Evolutionary conservation across 1,140 invertebrate species (phyloP).

Genomic region (Papilio glaucus): DNA sequence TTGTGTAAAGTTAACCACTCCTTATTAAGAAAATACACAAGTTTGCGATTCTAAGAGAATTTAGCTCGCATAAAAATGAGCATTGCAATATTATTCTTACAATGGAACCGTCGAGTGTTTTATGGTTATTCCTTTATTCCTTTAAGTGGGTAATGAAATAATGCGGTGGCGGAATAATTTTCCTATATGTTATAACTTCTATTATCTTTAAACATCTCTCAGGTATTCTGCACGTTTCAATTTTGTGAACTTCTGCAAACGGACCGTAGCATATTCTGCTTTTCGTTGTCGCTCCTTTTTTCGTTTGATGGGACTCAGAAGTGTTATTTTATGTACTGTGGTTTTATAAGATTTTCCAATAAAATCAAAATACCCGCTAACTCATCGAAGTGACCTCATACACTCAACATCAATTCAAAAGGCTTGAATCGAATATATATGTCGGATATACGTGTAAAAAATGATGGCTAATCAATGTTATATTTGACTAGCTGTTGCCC

Average conservation of each 20-base stretch:
- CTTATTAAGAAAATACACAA: conserved; percentile 33
- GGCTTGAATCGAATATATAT: too few species aligned
- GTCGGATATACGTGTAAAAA: too few species aligned
- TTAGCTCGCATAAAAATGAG: conserved; percentile 58
- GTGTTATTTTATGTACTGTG: neutral
- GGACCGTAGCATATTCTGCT: neutral
- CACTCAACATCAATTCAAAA: too few species aligned
- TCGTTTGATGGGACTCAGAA: neutral
- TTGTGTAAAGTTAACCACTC: conserved; percentile 21
- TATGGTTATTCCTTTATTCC: conserved; percentile 67
- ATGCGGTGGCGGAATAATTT: conserved; percentile 55
- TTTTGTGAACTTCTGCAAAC: neutral
- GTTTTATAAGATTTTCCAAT: too few species aligned
- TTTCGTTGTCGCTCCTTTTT: neutral
- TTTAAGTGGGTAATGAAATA: conserved; percentile 54
- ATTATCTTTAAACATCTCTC: conserved; percentile 45
- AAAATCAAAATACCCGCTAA: too few species aligned
- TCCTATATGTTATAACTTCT: conserved; percentile 46
- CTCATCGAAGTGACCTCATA: too few species aligned
- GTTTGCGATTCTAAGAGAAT: conserved; percentile 53
- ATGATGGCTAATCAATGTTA: too few species aligned
- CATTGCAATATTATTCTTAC: conserved; percentile 65
- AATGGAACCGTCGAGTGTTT: conserved; percentile 65
- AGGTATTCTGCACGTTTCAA: conserved; percentile 33
- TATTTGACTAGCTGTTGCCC: too few species aligned